These are phyloP conservation scores for Petrolisthes cinctipes DNA, from an alignment of 2,888 invertebrate genomes.

Conservation along the genomic window DNA sequence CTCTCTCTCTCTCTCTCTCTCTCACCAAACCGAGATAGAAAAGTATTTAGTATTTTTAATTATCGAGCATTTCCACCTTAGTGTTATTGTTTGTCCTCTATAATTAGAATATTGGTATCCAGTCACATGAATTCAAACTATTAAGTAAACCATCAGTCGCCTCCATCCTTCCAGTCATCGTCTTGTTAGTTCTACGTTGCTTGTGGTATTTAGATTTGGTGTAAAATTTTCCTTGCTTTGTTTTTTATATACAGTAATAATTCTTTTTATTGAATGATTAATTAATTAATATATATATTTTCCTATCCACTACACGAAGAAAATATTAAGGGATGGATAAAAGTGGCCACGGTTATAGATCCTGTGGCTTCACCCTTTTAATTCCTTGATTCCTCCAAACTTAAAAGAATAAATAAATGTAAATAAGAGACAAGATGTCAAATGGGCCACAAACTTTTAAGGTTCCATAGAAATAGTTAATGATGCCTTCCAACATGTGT, in stretches of 20 bases:
- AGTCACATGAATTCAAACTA: too few species aligned
- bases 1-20: slow-evolving; percentile 22
- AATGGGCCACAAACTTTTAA: neutral
- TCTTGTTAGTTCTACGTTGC: too few species aligned
- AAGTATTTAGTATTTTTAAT: too few species aligned
- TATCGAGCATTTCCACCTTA: too few species aligned
- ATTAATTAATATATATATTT: too few species aligned
- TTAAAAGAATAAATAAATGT: neutral
- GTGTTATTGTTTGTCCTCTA: too few species aligned
- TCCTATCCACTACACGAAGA: too few species aligned
- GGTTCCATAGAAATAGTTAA: neutral
- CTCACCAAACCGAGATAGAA: neutral
- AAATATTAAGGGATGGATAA: too few species aligned
- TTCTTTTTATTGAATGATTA: too few species aligned
- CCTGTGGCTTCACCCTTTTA: neutral
- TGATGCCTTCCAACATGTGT: neutral
- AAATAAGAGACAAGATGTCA: neutral
- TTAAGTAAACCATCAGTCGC: too few species aligned
- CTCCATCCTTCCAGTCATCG: too few species aligned
- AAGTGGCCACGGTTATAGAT: neutral
- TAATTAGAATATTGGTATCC: too few species aligned
- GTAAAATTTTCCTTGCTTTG: neutral
- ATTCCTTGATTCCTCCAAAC: neutral
- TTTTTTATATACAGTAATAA: neutral
- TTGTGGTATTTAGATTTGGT: neutral